Conservation (phyloP, 2,888 invertebrate species). For the Drosophila quinaria region DNA sequence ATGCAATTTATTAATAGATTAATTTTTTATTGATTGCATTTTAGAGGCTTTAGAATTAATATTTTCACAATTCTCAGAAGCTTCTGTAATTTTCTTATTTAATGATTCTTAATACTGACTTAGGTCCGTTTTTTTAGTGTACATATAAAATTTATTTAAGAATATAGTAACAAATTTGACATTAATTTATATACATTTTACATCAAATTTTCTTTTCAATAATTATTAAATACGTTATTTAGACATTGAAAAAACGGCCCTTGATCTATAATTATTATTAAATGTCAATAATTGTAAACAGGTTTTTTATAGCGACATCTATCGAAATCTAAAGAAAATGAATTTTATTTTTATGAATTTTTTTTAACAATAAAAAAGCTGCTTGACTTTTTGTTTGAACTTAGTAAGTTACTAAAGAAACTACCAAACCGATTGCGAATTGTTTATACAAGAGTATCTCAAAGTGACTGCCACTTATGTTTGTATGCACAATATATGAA, state of each 20-base stretch:
- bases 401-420: neutral
- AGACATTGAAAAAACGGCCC: no score
- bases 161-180: no score
- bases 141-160: no score
- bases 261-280: conserved; percentile 18
- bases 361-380: neutral
- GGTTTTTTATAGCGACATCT: conserved; percentile 4
- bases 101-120: conserved; percentile 9
- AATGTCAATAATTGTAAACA: conserved; percentile 14
- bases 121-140: no score
- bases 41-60: neutral
- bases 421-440: conserved; percentile 8
- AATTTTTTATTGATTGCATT: neutral
- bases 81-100: neutral
- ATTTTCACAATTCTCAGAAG: neutral
- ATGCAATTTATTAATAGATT: neutral
- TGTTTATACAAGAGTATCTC: conserved; percentile 25
- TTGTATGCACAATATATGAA: conserved; percentile 1
- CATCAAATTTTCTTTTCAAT: no score
- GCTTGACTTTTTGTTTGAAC: neutral
- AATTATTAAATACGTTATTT: no score
- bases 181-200: no score
- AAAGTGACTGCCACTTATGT: conserved; percentile 7
- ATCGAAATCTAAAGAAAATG: no score
- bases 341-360: neutral